phyloP scores from a whole-genome alignment of 2,113 vertebrate species.

The Ochotona princeps region DNA sequence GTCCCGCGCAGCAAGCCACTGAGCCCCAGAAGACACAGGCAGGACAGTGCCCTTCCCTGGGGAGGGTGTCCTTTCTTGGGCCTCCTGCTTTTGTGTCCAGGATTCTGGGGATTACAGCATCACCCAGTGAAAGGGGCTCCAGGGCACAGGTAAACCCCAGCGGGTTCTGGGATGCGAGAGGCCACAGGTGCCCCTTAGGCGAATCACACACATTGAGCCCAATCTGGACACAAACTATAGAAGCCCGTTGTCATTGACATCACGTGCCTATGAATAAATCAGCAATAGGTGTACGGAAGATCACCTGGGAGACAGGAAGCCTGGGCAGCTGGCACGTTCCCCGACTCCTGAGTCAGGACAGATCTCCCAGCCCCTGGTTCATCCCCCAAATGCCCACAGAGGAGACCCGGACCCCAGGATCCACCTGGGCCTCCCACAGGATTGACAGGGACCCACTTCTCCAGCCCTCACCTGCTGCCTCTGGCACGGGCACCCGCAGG shows the following conservation, averaged over 20 bases:
- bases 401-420: too few species aligned
- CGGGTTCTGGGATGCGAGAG: fast-evolving
- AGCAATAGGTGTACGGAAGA: not conserved
- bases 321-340: not conserved
- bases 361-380: too few species aligned
- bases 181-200: not conserved
- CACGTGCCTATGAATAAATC: not conserved
- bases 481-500: too few species aligned
- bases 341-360: not conserved
- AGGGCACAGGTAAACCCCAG: not conserved
- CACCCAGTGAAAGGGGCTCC: not conserved
- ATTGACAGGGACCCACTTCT: too few species aligned
- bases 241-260: not conserved
- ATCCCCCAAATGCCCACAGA: too few species aligned
- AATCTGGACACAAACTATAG: not conserved
- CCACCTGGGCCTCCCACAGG: too few species aligned
- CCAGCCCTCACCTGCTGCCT: too few species aligned
- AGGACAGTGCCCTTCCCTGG: not conserved
- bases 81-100: too few species aligned
- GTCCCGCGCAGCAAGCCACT: too few species aligned
- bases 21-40: fast-evolving
- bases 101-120: too few species aligned
- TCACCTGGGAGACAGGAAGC: not conserved
- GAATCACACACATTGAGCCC: too few species aligned
- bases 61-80: too few species aligned